phyloP scores from a whole-genome alignment of 2,888 invertebrate genomes.

The Julus scandinavius region DNA sequence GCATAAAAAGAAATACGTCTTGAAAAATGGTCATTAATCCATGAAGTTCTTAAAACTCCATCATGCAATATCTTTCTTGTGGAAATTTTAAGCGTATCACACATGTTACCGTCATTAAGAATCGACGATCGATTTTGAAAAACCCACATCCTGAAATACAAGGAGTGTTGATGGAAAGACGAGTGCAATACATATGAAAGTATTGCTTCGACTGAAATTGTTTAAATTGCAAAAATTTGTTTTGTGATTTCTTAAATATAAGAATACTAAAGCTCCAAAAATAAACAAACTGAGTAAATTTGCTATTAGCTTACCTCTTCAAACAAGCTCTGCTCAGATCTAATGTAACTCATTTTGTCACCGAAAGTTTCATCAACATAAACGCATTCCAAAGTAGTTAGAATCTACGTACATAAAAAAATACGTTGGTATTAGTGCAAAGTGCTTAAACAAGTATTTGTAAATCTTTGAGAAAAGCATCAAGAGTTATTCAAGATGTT shows the following conservation, averaged over 20 bases:
- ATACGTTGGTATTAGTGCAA: no score
- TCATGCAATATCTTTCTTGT: background rate
- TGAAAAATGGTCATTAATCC: background rate
- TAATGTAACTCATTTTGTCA: background rate
- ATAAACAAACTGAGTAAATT: background rate
- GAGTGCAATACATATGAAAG: constrained; percentile 44
- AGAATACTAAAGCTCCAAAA: background rate
- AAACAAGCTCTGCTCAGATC: background rate
- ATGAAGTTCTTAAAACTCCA: background rate
- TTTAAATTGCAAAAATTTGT: background rate
- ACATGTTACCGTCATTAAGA: constrained; percentile 5
- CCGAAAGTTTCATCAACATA: constrained; percentile 1
- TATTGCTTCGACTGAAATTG: background rate
- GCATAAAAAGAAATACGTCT: no score
- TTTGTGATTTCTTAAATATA: background rate
- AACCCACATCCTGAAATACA: constrained; percentile 8
- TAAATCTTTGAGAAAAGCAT: no score
- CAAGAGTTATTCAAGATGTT: no score
- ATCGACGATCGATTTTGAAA: constrained; percentile 16
- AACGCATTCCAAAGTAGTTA: constrained; percentile 3
- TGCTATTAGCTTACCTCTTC: background rate
- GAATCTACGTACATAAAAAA: background rate
- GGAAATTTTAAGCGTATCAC: background rate
- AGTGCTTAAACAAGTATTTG: no score
- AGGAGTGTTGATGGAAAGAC: background rate